Evolutionary conservation across 1,140 invertebrate species (phyloP).

Genomic region (Drosophila sproati): DNA sequence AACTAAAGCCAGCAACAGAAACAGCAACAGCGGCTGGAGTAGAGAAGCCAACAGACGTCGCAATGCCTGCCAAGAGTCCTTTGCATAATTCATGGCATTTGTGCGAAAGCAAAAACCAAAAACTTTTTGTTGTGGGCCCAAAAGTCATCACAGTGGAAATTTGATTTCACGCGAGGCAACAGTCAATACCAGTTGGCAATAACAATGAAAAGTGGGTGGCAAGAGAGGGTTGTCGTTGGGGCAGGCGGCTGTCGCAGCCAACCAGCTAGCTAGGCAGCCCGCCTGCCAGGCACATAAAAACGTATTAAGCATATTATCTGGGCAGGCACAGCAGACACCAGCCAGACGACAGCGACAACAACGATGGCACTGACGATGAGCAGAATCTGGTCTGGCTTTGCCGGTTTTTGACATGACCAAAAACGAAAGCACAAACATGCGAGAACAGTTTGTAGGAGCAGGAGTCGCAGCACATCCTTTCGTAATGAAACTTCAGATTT

Average conservation of each 20-base stretch:
- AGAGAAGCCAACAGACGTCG: background rate
- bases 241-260: no score
- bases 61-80: constrained; percentile 49
- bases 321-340: constrained; percentile 67
- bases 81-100: constrained; percentile 75
- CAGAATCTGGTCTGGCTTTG: constrained; percentile 60
- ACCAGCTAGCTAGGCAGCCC: background rate
- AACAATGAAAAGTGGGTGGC: constrained; percentile 61
- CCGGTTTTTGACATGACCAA: constrained; percentile 66
- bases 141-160: constrained; percentile 80
- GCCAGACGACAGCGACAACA: constrained; percentile 51
- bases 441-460: constrained; percentile 1
- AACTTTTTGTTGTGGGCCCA: constrained; percentile 56
- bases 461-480: constrained; percentile 39
- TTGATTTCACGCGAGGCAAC: constrained; percentile 75
- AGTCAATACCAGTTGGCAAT: constrained; percentile 73
- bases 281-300: constrained; percentile 70
- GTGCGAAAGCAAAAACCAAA: constrained; percentile 37
- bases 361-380: constrained; percentile 27
- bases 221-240: background rate
- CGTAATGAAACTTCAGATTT: constrained; percentile 80
- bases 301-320: constrained; percentile 82
- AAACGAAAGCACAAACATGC: constrained; percentile 55
- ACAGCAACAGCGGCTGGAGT: constrained; percentile 4
- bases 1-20: constrained; percentile 37